Conservation (phyloP, 2,113 vertebrate genomes). For the Antechinus stuartii region DNA sequence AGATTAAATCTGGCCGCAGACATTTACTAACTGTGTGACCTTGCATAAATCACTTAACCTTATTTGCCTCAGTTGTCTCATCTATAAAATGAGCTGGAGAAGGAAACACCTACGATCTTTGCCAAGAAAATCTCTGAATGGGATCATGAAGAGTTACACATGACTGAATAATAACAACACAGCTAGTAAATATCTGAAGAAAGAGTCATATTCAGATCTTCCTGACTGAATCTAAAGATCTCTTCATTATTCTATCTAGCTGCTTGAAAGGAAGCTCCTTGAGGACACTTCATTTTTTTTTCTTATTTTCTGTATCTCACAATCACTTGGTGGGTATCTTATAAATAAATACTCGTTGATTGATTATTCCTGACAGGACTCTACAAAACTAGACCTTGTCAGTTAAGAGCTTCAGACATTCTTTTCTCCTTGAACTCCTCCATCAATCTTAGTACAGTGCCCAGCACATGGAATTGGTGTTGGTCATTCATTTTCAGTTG, state of each 20-base stretch:
- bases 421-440: not conserved
- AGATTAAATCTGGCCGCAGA: not conserved
- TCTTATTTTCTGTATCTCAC: not conserved
- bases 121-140: not conserved
- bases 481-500: not conserved
- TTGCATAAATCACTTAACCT: not conserved
- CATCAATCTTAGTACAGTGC: not conserved
- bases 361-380: not conserved
- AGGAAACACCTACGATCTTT: not conserved
- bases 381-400: not conserved
- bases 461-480: not conserved
- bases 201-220: not conserved
- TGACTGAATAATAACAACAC: not conserved
- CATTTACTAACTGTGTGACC: not conserved
- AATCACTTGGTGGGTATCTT: not conserved
- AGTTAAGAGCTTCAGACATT: not conserved
- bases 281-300: not conserved
- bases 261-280: not conserved
- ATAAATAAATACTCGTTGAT: not conserved
- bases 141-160: not conserved
- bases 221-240: not conserved
- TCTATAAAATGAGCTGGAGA: not conserved
- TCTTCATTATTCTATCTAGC: not conserved
- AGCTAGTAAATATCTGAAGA: not conserved
- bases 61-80: not conserved